Evolutionary conservation across 2,113 vertebrate species (phyloP), one percentile per base, ranked within the genome.

Genomic region (Dicentrarchus labrax): DNA sequence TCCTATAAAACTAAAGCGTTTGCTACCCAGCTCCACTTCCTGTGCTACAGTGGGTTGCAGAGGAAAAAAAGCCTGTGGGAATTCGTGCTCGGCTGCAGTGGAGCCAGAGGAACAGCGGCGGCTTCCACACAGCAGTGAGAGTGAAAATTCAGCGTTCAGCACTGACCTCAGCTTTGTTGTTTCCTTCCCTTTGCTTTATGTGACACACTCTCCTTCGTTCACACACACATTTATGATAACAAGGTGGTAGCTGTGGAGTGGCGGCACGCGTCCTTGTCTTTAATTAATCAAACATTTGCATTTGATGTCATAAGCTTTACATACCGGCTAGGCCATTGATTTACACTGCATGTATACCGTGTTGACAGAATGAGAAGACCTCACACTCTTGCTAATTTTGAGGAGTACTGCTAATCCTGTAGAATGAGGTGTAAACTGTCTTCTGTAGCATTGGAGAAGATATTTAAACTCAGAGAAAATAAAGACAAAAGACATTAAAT

Each of bases 11-110:
- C 80, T 62, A 17, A 72, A 78, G 75, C 65, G 6, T 67, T 78
- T 54, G 68, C 71, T 48, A 43, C 61, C 66, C 60, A 36, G 76
- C 76, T 67, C 22, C 8, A 72, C 84, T 81, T 85, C 82, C 54
- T 79, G 77, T 62, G 77, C 68, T 62, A 68, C 54, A 21, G 47
- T 70, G 59, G 36, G 76, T 48, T 75, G 64, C 70, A 80, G 62
- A 56, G 41, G 36, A 41, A 50, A 72, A 78, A 65, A 38, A 70
- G 71, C 83, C 90, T 39, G 79, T 86, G 82, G 89, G 92, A 86
- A 82, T 87, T 85, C 5, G 59, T 72, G 82, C 82, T 64, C 6
- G 41, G 80, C 66, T 88, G 86, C 87, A 77, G 80, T 11, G 15
- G 51, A 90, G 66, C 79, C 47, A 5, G 22, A 78, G 69, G 59